phyloP scores from a whole-genome alignment of 2,797 vertebrate genomes.

The Cuniculus paca region DNA sequence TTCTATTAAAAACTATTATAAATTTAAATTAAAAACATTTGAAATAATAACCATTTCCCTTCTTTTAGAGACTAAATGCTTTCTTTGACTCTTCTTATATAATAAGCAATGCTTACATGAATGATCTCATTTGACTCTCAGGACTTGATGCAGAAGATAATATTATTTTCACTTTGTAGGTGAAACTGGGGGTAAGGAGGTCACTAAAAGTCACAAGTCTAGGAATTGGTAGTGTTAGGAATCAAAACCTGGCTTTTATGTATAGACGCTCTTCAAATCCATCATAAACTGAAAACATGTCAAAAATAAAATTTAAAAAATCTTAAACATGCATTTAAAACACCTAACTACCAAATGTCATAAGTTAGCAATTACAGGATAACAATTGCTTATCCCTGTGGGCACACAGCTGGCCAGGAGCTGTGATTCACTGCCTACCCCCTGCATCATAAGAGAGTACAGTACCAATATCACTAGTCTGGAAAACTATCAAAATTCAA shows the following conservation, averaged over 20 bases:
- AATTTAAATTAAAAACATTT: constrained; percentile 31
- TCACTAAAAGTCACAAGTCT: neutral
- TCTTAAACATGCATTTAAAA: neutral
- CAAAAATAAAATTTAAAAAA: neutral
- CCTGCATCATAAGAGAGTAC: neutral
- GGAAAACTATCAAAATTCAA: neutral
- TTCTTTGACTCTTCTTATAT: neutral
- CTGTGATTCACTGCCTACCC: neutral
- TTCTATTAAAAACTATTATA: constrained; percentile 4
- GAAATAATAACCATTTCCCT: neutral
- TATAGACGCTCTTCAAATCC: neutral
- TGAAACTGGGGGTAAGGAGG: neutral
- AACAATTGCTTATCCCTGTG: neutral
- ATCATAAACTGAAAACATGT: neutral
- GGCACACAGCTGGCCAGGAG: too few relatives aligned
- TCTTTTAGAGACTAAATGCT: neutral
- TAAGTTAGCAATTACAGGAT: neutral
- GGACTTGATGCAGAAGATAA: neutral
- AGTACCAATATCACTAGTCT: neutral
- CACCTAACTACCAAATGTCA: neutral
- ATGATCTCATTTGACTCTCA: constrained; percentile 20
- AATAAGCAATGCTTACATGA: neutral
- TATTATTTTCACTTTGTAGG: neutral
- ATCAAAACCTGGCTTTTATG: constrained; percentile 2
- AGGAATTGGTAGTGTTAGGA: neutral